phyloP scores from a whole-genome alignment of 2,113 vertebrate genomes.

The Hucho hucho region DNA sequence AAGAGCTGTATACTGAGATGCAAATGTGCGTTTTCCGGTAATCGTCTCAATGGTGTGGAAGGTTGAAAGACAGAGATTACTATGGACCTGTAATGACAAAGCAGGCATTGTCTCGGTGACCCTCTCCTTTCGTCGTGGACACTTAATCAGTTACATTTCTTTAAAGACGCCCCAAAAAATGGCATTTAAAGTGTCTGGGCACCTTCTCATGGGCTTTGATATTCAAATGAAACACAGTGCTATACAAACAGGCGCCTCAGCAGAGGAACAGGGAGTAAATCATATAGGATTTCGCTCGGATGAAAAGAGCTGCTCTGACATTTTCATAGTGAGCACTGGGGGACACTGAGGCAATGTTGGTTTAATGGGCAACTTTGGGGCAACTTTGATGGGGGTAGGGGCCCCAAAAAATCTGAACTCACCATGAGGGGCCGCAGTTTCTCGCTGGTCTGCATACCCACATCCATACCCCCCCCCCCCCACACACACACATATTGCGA shows the following conservation, averaged over 20 bases:
- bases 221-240: slow-evolving; percentile 75
- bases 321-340: slow-evolving; percentile 63
- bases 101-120: slow-evolving; percentile 59
- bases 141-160: slow-evolving; percentile 65
- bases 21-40: slow-evolving; percentile 45
- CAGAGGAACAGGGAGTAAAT: slow-evolving; percentile 61
- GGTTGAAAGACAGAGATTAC: slow-evolving; percentile 53
- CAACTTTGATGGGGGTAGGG: too few species aligned
- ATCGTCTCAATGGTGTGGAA: slow-evolving; percentile 37
- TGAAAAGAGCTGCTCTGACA: slow-evolving; percentile 70
- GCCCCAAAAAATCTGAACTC: too few species aligned
- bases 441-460: too few species aligned
- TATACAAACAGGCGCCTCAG: slow-evolving; percentile 59
- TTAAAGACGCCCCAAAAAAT: slow-evolving; percentile 58
- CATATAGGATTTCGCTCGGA: slow-evolving; percentile 66
- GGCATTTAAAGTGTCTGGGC: slow-evolving; percentile 67
- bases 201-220: slow-evolving; percentile 69
- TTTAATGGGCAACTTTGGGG: slow-evolving; percentile 46
- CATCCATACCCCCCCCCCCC: too few species aligned
- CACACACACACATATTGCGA: too few species aligned
- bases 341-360: slow-evolving; percentile 66
- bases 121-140: slow-evolving; percentile 58
- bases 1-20: slow-evolving; percentile 42
- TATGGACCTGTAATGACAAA: slow-evolving; percentile 53
- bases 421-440: too few species aligned